Base-by-base conservation (phyloP, 2,113 vertebrate genomes). In the Mirounga angustirostris region DNA sequence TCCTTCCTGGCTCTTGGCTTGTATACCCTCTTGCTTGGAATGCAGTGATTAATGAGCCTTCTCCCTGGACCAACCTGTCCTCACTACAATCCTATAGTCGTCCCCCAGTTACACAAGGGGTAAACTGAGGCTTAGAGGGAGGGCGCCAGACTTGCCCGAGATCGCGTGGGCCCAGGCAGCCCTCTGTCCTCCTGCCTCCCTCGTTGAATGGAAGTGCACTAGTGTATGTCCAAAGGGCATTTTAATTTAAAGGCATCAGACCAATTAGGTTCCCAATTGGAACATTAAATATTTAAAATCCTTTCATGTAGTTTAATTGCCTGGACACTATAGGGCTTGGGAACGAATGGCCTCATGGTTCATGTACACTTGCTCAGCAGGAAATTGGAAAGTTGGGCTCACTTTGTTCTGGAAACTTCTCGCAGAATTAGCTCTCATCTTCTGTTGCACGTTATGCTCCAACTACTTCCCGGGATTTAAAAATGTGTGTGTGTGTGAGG, bases 371-470 rank as follows among this genome's bases (percentile, higher is more conserved):
- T 71, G 24, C 56, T 83, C 52, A 74, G 69, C 36, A 58, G 65
- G 52, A 46, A 74, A 92, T 26, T 81, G 50, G 52, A 59, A 74
- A 92, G 30, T 78, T 78, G 52, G 58, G 33, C 26, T 89, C 14
- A 2, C 65, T 89, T 92, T 96, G 82, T 97, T 95, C 69, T 71
- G 40, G 91, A 89, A 73, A 26, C 22, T 85, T 97, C 87, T 96
- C 63, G 11, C 12, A 74, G 86, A 96, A 79, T 67, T 92, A 84
- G 82, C 18, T 74, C 54, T 96, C 94, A 30, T 80, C 74, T 74
- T 93, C 78, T 91, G 40, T 69, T 94, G 10, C 59, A 92, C 92
- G 96, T 91, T 87, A 40, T 86, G 65, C 40, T 76, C 7, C 83
- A 52, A 69, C 14, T 40, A 83, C 65, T 61, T 97, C 58, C 26